Conservation (phyloP, 2,113 vertebrate species). For the Toxostoma redivivum region DNA sequence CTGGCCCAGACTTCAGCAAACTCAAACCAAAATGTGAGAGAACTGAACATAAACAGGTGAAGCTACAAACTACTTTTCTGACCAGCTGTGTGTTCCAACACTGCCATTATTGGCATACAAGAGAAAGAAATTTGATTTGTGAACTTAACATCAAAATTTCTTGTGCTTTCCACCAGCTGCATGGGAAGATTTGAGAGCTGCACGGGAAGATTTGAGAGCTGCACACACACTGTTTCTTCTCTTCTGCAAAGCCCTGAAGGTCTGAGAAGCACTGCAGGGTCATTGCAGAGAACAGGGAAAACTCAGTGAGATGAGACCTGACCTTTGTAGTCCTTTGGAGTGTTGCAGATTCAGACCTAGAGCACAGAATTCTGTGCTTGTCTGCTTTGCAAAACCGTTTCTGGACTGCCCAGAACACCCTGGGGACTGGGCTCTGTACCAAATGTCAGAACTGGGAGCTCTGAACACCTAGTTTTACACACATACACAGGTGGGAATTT, state of each 20-base stretch:
- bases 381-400: not conserved
- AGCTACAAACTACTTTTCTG: not conserved
- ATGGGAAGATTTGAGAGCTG: not conserved
- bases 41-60: not conserved
- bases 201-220: not conserved
- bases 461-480: not conserved
- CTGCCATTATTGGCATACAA: not conserved
- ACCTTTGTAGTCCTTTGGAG: not conserved
- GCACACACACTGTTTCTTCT: not conserved
- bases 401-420: not conserved
- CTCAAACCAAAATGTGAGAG: not conserved
- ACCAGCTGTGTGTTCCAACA: rapidly evolving
- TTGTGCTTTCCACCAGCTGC: not conserved
- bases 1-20: not conserved
- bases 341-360: not conserved
- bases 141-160: not conserved
- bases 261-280: not conserved
- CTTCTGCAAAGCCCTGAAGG: not conserved
- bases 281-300: not conserved
- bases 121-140: not conserved
- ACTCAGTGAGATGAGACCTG: not conserved
- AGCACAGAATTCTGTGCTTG: not conserved
- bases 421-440: not conserved
- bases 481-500: not conserved
- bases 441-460: not conserved